These are phyloP conservation scores for Forbesichthys agassizii DNA, from an alignment of 2,113 vertebrate genomes.

Conservation along the genomic window DNA sequence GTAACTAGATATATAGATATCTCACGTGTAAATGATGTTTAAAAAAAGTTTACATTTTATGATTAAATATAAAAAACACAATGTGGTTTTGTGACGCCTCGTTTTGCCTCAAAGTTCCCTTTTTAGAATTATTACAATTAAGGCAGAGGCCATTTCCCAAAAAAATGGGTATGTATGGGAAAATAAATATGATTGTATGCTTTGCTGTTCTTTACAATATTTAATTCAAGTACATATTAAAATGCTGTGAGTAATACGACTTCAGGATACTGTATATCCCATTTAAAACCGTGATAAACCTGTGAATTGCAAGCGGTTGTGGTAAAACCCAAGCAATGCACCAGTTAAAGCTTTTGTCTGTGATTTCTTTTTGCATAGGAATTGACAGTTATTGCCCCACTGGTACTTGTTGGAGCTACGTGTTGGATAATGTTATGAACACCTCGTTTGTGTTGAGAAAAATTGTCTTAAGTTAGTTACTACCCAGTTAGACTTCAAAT, in stretches of 20 bases:
- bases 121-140: constrained; percentile 61
- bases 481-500: constrained; percentile 31
- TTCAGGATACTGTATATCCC: constrained; percentile 16
- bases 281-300: constrained; percentile 37
- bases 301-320: constrained; percentile 28
- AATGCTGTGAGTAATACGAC: constrained; percentile 39
- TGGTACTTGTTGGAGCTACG: constrained; percentile 16
- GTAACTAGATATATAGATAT: constrained; percentile 23
- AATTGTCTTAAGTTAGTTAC: constrained; percentile 28
- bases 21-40: constrained; percentile 5
- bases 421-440: constrained; percentile 54
- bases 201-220: constrained; percentile 66
- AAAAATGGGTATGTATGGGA: constrained; percentile 43
- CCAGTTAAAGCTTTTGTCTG: constrained; percentile 57
- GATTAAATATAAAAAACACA: not conserved
- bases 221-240: constrained; percentile 58
- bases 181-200: constrained; percentile 72
- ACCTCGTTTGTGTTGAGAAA: constrained; percentile 56
- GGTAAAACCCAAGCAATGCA: constrained; percentile 38
- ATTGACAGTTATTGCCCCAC: constrained; percentile 45
- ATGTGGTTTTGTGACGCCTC: not conserved
- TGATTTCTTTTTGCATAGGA: constrained; percentile 66
- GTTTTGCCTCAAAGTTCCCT: constrained; percentile 39
- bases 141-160: constrained; percentile 56
- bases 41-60: not conserved